Base-by-base conservation (phyloP, 2,888 invertebrate genomes). In the Drosophila neutralis region DNA sequence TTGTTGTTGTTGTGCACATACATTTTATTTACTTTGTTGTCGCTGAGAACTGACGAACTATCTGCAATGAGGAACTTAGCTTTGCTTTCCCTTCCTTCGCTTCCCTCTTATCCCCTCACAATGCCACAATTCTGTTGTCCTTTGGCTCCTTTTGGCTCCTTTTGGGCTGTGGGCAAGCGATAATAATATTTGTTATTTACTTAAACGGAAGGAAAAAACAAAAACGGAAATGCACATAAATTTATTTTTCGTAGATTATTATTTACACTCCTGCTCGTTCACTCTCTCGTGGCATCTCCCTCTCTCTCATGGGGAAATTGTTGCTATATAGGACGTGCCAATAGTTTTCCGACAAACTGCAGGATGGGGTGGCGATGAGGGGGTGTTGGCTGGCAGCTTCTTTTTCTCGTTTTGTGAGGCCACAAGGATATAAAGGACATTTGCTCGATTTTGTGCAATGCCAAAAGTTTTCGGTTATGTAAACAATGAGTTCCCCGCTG, bases 161-260 rank as follows among this genome's bases (percentile, higher is more conserved):
- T 49, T 53, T 63, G 51, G 60, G 69, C 83, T 74, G 90, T 72
- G 89, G 84, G 82, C 80, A 78, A 82, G 88, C 91, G 91, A 91
- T 91, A 91, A 90, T 87, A 91, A 91, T 91, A 91, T 91, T 91
- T 91, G 91, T 91, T 91, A 90, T 91, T 91, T 91, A 88, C 91
- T 91, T 87, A 82, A 82, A 79, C 91, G 91, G 91, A 91, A 91
- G 91, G 90, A 91, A 91, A 82, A 79, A 71, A 78, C 82, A 83
- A 69, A 90, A 89, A 90, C 90, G 91, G 91, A 91, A 91, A 90
- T 91, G 90, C 91, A 91, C 91, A 91, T 91, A 91, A 91, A 91
- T 91, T 91, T 90, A 85, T 90, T 90, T 91, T 84, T 79, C 80
- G 66, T 80, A 74, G 88, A 89, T 89, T 89, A 87, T 87, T 87